phyloP scores from a whole-genome alignment of 2,797 vertebrate genomes.

The Mycteria americana region DNA sequence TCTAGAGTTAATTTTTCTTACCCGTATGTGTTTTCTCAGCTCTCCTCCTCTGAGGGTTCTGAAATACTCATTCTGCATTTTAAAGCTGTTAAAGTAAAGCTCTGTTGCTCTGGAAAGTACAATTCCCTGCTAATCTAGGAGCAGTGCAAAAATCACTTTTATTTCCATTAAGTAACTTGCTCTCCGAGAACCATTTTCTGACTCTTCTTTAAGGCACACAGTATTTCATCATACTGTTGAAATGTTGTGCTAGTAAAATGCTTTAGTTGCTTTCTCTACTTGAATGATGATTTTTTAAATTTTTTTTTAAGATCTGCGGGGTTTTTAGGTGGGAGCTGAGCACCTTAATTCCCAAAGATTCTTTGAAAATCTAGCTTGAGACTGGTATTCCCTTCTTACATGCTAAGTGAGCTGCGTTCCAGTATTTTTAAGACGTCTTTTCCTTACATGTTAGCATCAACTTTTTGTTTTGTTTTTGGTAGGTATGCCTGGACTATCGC shows the following conservation, averaged over 20 bases:
- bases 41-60: not conserved
- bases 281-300: not conserved
- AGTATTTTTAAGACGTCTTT: accelerated
- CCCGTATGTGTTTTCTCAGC: not conserved
- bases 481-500: conserved; percentile 98
- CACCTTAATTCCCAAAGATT: not conserved
- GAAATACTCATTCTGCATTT: not conserved
- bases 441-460: not conserved
- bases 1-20: not conserved
- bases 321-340: not conserved
- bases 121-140: not conserved
- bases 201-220: not conserved
- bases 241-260: not conserved
- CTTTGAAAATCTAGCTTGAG: not conserved
- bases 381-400: not conserved
- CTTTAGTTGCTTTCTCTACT: not conserved
- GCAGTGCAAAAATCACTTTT: not conserved
- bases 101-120: not conserved
- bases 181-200: not conserved
- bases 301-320: not conserved
- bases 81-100: not conserved
- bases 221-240: not conserved
- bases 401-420: not conserved
- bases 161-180: not conserved
- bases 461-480: not conserved